phyloP scores from a whole-genome alignment of 2,888 invertebrate species.

The Thysanoteuthis rhombus region DNA sequence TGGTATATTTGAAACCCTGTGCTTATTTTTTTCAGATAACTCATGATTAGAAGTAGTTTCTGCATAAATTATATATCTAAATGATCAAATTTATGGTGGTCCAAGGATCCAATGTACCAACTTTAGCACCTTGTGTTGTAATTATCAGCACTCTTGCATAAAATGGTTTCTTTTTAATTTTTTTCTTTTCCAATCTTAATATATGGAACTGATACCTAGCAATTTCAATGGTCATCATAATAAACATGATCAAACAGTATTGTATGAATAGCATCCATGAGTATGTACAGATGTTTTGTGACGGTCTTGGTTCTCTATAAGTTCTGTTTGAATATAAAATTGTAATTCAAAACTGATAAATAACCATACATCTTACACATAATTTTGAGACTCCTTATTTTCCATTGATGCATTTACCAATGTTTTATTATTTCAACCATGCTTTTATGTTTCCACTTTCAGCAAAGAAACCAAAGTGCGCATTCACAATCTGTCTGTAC shows the following conservation, averaged over 20 bases:
- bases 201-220: background rate
- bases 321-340: background rate
- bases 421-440: background rate
- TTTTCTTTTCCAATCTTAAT: background rate
- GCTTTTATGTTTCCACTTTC: slow-evolving; percentile 43
- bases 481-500: slow-evolving; percentile 75
- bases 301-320: background rate
- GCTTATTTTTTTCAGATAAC: background rate
- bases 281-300: background rate
- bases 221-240: background rate
- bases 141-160: no score
- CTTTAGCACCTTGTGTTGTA: no score
- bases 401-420: background rate
- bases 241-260: background rate
- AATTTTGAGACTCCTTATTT: background rate
- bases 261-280: background rate
- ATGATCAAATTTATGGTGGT: background rate
- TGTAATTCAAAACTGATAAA: background rate
- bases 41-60: background rate
- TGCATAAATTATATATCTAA: background rate
- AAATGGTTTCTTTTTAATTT: no score
- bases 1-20: background rate
- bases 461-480: slow-evolving; percentile 75
- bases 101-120: no score
- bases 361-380: background rate